Conservation (phyloP, 2,888 invertebrate genomes). For the Helicoverpa assulta region DNA sequence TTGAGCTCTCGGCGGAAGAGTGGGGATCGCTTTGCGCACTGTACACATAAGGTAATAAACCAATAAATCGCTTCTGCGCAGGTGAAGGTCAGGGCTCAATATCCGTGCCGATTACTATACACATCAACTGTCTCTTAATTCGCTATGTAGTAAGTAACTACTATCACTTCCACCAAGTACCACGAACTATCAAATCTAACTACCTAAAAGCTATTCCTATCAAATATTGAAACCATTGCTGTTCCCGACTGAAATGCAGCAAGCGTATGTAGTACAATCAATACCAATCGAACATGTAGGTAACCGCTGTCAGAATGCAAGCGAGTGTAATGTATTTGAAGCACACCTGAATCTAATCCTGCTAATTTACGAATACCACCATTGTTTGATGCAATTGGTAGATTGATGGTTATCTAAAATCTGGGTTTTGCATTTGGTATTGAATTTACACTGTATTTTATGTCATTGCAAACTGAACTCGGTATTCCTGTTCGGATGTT, state of each 20-base stretch:
- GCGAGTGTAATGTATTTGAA: constrained; percentile 27
- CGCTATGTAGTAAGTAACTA: no score
- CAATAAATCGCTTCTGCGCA: no score
- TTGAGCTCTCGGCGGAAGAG: no score
- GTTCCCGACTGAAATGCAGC: not conserved
- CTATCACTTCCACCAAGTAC: not conserved
- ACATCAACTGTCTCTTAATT: no score
- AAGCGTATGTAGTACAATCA: not conserved
- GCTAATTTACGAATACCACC: not conserved
- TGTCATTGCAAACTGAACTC: no score
- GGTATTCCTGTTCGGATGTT: no score
- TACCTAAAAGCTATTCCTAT: constrained; percentile 6
- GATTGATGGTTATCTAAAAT: not conserved
- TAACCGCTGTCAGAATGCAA: constrained; percentile 12
- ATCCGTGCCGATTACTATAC: no score
- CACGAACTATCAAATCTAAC: not conserved
- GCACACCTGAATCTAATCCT: not conserved
- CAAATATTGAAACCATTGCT: constrained; percentile 6
- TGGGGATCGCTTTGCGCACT: no score
- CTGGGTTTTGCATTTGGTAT: not conserved
- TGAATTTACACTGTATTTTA: not conserved
- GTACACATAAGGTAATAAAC: no score
- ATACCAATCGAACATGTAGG: constrained; percentile 5
- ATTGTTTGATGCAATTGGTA: not conserved
- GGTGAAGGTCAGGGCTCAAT: no score